Evolutionary conservation across 2,113 vertebrate species (phyloP).

Genomic region (Manacus vitellinus): DNA sequence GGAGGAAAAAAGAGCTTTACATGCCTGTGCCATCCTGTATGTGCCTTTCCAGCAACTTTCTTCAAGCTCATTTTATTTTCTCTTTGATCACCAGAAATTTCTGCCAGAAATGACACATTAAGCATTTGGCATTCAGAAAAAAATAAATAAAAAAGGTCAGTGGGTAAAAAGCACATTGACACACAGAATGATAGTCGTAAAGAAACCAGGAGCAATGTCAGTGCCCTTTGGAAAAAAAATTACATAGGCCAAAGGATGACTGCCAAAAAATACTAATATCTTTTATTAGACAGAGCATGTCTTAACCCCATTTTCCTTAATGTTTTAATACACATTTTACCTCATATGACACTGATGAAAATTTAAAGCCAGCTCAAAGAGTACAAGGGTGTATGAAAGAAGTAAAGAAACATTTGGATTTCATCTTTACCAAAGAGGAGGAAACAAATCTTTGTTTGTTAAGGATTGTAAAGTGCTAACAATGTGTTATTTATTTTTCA

Average conservation of each 20-base stretch:
- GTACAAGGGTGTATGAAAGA: background rate
- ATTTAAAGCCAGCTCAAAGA: background rate
- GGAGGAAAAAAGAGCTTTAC: background rate
- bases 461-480: background rate
- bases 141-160: background rate
- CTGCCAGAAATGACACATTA: background rate
- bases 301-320: constrained; percentile 14
- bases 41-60: background rate
- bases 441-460: background rate
- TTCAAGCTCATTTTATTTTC: background rate
- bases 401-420: background rate
- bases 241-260: background rate
- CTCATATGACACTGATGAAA: background rate
- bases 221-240: background rate
- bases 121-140: background rate
- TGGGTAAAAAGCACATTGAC: background rate
- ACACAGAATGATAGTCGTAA: background rate
- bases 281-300: background rate
- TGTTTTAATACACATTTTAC: background rate
- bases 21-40: background rate
- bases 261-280: constrained; percentile 7
- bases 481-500: background rate
- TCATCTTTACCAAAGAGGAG: background rate
- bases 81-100: background rate
- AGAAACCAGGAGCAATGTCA: background rate